Percentiles rank a stretch among this genome's conserved stretches.
These are phyloP conservation scores for Cephalopachus bancanus DNA, from an alignment of 2,797 vertebrate genomes.

Conservation along the genomic window DNA sequence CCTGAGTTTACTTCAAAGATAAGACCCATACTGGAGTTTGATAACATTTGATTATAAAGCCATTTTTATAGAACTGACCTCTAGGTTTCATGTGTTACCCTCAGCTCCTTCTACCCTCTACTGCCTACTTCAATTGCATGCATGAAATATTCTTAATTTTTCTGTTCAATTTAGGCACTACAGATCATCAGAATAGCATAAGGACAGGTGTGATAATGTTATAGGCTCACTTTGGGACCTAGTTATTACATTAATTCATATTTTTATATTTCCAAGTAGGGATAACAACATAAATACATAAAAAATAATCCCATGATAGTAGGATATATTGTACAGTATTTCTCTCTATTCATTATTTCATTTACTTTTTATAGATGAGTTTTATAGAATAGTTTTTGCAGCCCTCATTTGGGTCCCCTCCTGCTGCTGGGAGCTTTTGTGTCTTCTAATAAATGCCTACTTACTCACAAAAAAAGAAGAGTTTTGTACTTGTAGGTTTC, in stretches of 20 bases:
- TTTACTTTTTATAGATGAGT: conserved; percentile 47
- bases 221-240: not conserved
- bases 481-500: not conserved
- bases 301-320: not conserved
- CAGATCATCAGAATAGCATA: not conserved
- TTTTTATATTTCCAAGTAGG: conserved; percentile 20
- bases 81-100: not conserved
- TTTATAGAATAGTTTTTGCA: not conserved
- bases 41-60: not conserved
- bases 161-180: not conserved
- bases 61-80: not conserved
- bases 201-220: not conserved
- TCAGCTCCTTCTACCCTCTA: accelerated
- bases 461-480: not conserved
- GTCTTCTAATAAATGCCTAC: no score
- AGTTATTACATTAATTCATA: not conserved
- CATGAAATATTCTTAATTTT: not conserved
- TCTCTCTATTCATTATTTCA: conserved; percentile 18
- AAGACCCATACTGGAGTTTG: not conserved
- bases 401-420: no score
- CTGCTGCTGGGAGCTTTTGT: no score
- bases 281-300: not conserved
- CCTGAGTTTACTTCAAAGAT: not conserved
- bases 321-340: not conserved
- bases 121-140: accelerated